A percentile compares a stretch with the other conserved stretches of the same genome.
These are phyloP conservation scores for Catharus minimus DNA, from an alignment of 2,113 vertebrate genomes.

Conservation along the genomic window DNA sequence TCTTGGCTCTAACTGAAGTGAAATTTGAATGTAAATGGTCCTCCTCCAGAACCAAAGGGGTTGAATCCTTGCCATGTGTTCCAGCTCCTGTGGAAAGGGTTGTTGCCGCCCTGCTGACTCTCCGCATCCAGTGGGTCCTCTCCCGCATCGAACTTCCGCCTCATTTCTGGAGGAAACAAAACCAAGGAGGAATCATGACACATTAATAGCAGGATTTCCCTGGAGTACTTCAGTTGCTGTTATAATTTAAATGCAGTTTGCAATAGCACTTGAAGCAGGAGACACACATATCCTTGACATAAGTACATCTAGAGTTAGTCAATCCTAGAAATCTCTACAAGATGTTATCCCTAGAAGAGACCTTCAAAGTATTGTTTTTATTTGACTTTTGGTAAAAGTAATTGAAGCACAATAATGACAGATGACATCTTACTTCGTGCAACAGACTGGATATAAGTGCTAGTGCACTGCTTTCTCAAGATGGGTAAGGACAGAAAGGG, in stretches of 20 bases:
- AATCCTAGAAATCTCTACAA: neutral
- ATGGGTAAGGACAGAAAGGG: neutral
- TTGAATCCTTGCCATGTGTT: constrained; percentile 94
- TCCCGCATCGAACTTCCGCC: constrained; percentile 92
- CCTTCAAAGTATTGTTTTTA: neutral
- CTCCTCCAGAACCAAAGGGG: constrained; percentile 91
- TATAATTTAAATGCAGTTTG: neutral
- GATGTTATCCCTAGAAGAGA: neutral
- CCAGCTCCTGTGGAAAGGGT: constrained; percentile 86
- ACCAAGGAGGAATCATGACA: neutral
- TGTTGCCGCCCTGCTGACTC: constrained; percentile 87
- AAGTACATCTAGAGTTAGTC: neutral
- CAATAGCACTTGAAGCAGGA: neutral
- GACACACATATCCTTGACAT: neutral
- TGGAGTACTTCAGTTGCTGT: neutral
- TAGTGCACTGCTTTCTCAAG: neutral
- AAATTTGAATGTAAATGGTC: constrained; percentile 96
- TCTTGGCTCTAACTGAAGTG: constrained; percentile 87
- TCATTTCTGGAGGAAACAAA: constrained; percentile 84
- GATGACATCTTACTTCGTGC: neutral
- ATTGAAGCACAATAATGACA: neutral
- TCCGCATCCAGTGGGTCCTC: constrained; percentile 95
- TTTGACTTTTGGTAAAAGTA: neutral
- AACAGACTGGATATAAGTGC: neutral
- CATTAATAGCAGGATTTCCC: neutral